Evolutionary conservation across 2,797 vertebrate species (phyloP).

Genomic region (Karalla daura): DNA sequence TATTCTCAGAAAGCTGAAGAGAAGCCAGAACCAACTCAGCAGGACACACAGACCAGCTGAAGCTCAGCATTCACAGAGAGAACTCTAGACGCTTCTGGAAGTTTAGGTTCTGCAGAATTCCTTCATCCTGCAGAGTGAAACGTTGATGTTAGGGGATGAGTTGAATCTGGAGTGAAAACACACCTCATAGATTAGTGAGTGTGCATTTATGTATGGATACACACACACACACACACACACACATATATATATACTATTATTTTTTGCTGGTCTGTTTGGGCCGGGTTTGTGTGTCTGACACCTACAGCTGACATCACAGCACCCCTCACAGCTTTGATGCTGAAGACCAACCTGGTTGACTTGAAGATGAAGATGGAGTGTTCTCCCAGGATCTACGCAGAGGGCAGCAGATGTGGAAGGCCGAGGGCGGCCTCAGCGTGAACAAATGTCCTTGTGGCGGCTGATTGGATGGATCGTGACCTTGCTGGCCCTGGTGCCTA

Average conservation of each 20-base stretch:
- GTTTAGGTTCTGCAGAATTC: too few species aligned
- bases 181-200: too few species aligned
- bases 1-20: slow-evolving; percentile 5
- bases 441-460: slow-evolving; percentile 33
- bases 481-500: slow-evolving; percentile 49
- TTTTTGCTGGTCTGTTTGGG: too few species aligned
- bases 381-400: not conserved
- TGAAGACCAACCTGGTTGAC: not conserved
- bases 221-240: too few species aligned
- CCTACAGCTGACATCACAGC: slow-evolving; percentile 11
- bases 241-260: too few species aligned
- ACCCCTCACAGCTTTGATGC: not conserved
- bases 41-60: too few species aligned
- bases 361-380: not conserved
- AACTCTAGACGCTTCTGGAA: too few species aligned
- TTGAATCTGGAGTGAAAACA: too few species aligned
- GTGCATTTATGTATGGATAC: too few species aligned
- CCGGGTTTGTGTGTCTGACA: not conserved
- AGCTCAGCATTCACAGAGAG: too few species aligned
- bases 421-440: slow-evolving; percentile 28
- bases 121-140: too few species aligned
- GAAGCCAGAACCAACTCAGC: slow-evolving; percentile 8
- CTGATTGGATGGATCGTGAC: slow-evolving; percentile 59
- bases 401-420: not conserved
- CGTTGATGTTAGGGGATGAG: too few species aligned